Evolutionary conservation across 2,113 vertebrate genomes (phyloP).

Genomic region (Gallinago media): DNA sequence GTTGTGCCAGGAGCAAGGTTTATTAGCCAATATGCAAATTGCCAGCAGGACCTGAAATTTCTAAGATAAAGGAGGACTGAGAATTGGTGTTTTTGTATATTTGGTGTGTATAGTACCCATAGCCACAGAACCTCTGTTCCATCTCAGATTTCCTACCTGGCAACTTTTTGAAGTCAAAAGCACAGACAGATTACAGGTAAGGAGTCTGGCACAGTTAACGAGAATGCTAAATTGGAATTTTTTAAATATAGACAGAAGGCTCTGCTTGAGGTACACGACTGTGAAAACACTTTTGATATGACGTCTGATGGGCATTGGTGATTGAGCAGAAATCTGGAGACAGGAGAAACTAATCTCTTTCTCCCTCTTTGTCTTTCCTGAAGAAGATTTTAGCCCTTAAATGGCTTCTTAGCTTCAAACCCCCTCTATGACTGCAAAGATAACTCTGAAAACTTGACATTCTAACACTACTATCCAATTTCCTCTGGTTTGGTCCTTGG

Average conservation of each 20-base stretch:
- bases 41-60: background rate
- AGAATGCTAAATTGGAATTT: background rate
- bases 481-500: background rate
- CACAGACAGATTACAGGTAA: background rate
- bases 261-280: accelerated
- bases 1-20: background rate
- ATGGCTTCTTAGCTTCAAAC: background rate
- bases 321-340: background rate
- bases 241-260: background rate
- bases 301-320: background rate
- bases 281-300: background rate
- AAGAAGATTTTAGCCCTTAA: background rate
- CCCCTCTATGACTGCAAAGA: background rate
- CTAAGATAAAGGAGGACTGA: background rate
- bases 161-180: background rate
- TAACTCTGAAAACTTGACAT: background rate
- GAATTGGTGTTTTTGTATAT: background rate
- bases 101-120: background rate
- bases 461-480: background rate
- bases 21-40: background rate
- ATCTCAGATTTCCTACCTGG: background rate
- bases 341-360: background rate
- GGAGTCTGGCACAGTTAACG: background rate
- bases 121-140: background rate
- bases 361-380: background rate